Conservation (phyloP, 2,113 vertebrate genomes). For the Cisticola juncidis region DNA sequence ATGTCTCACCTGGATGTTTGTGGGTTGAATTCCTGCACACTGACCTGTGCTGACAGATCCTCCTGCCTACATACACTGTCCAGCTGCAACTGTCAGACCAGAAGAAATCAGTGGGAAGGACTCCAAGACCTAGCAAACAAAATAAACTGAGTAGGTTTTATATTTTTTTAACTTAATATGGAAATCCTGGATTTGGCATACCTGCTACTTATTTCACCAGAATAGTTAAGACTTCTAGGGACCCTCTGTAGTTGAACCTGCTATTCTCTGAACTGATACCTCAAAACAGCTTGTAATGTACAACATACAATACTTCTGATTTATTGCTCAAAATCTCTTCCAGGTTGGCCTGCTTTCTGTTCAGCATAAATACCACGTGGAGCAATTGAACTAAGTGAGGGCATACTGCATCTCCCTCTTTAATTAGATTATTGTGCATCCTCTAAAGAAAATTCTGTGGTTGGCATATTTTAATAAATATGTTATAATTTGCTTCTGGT, state of each 20-base stretch:
- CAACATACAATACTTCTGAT: not conserved
- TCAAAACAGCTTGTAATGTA: not conserved
- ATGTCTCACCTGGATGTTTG: no score
- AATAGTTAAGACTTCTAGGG: not conserved
- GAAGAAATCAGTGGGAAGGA: not conserved
- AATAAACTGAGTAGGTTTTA: rapidly evolving
- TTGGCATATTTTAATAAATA: not conserved
- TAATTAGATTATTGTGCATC: not conserved
- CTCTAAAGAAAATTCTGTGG: not conserved
- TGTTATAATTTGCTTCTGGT: not conserved
- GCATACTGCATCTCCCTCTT: not conserved
- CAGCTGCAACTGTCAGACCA: not conserved
- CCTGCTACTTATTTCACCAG: not conserved
- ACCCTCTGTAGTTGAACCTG: not conserved
- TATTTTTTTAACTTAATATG: not conserved
- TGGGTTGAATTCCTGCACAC: not conserved
- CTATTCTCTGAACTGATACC: not conserved
- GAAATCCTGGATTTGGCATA: not conserved
- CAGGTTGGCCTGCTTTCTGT: not conserved
- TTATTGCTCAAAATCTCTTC: not conserved
- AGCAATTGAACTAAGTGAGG: not conserved
- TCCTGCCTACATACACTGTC: not conserved
- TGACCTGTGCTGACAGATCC: not conserved
- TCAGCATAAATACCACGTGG: not conserved
- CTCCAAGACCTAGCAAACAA: not conserved